A percentile compares a stretch with the other conserved stretches of the same genome.
phyloP scores from a whole-genome alignment of 2,888 invertebrate genomes.

The Sympetrum striolatum region DNA sequence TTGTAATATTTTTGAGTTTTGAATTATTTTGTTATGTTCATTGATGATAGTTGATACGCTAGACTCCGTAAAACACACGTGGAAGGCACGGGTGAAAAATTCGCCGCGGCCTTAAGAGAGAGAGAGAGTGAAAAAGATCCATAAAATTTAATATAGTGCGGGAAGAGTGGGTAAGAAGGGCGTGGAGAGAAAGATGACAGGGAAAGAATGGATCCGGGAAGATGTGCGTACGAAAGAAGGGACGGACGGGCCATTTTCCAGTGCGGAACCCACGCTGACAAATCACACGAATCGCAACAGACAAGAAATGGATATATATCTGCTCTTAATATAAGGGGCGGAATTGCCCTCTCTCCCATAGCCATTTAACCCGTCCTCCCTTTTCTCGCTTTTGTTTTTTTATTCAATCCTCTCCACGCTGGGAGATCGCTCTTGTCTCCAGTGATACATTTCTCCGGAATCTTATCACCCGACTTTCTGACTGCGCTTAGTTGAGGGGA shows the following conservation, averaged over 20 bases:
- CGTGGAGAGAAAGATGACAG: background rate
- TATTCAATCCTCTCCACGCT: background rate
- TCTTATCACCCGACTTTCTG: background rate
- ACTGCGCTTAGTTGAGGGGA: background rate
- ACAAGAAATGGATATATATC: constrained; percentile 32
- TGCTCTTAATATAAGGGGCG: background rate
- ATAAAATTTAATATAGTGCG: background rate
- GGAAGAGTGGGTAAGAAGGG: background rate
- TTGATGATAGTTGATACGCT: too few relatives aligned
- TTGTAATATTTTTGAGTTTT: too few relatives aligned
- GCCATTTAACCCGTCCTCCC: background rate
- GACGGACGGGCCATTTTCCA: constrained; percentile 32
- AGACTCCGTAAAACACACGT: background rate
- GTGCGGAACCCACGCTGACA: constrained; percentile 12
- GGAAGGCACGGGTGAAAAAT: background rate
- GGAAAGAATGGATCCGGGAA: background rate
- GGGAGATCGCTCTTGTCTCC: background rate
- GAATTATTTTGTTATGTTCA: too few relatives aligned
- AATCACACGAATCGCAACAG: constrained; percentile 25
- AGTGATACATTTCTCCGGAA: background rate
- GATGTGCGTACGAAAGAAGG: background rate
- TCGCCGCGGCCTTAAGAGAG: background rate
- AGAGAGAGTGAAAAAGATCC: background rate
- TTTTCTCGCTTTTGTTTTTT: background rate
- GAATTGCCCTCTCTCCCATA: background rate